Conservation (phyloP, 2,113 vertebrate species). For the Dermatemys mawii region DNA sequence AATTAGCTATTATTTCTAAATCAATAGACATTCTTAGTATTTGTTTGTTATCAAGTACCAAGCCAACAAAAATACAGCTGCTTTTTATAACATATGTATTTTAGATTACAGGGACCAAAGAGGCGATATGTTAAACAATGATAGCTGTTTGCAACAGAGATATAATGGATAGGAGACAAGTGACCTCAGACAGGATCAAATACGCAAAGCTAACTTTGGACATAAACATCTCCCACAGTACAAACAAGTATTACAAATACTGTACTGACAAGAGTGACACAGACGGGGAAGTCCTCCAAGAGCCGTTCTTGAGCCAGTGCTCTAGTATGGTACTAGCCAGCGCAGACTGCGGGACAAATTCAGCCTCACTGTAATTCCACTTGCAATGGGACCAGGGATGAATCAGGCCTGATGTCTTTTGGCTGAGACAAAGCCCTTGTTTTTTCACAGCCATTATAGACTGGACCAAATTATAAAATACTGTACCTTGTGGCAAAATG, state of each 20-base stretch:
- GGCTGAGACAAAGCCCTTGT: background rate
- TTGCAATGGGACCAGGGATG: background rate
- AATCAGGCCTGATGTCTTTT: too few relatives aligned
- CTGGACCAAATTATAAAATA: background rate
- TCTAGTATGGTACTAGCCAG: background rate
- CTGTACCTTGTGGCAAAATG: background rate
- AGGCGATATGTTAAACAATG: background rate
- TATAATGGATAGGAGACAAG: slow-evolving; percentile 47
- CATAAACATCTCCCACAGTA: slow-evolving; percentile 59
- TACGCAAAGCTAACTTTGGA: slow-evolving; percentile 46
- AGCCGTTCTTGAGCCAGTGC: background rate
- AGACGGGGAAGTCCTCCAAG: background rate
- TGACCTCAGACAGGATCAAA: slow-evolving; percentile 70
- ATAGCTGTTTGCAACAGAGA: background rate
- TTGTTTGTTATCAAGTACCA: background rate
- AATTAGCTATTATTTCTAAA: background rate
- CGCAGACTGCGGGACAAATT: background rate
- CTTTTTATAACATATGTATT: background rate
- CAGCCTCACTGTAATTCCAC: background rate
- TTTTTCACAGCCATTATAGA: background rate
- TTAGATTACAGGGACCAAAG: background rate
- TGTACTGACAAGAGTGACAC: background rate
- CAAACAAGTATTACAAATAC: slow-evolving; percentile 48
- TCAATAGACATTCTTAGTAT: background rate
- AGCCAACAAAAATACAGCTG: background rate